Base-by-base conservation (phyloP, 2,888 invertebrate genomes). In the Drosophila maculinotata region DNA sequence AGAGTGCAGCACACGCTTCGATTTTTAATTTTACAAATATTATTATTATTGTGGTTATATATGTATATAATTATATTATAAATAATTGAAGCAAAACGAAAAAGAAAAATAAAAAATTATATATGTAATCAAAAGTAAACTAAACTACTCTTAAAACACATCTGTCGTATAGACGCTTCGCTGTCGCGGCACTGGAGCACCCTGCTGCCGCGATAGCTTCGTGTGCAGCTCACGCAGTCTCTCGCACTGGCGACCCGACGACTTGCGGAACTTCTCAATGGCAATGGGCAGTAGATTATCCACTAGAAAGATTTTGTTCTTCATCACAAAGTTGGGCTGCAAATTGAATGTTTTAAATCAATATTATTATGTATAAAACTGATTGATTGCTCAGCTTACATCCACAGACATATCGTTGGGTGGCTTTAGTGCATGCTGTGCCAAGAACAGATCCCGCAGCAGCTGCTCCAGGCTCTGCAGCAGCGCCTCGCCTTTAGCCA, bases 131-230 rank as follows among this genome's bases (percentile, higher is more conserved):
- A 78, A 89, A 89, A 84, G 69, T 49, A 62, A 48, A 20, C 23
- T 49, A 62, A 48, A 20, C 23, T 45, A 26, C 15, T 58, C 25
- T 79, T 90, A 92, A 41, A 92, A 88, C 4, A 92, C 89, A 80
- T 91, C 92, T 2, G 91, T 92, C 73, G 91, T 91, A 62, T 92
- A 92, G 49, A 92, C 88, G 73, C 89, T 92, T 9, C 92, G 88
- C 54, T 92, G 91, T 20, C 91, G 91, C 1, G 92, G 91, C 66
- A 89, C 79, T 2, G 92, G 92, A 3, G 89, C 87, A 3, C 79
- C 87, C 17, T 88, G 89, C 20, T 88, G 78, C 0, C 86, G 74
- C 1, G 90, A 69, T 12, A 77, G 60, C 58, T 89, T 83, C 10
- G 89, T 67, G 53, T 89, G 85, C 31, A 91, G 64, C 15, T 88